phyloP scores from a whole-genome alignment of 1,140 invertebrate species.

The Spodoptera frugiperda region DNA sequence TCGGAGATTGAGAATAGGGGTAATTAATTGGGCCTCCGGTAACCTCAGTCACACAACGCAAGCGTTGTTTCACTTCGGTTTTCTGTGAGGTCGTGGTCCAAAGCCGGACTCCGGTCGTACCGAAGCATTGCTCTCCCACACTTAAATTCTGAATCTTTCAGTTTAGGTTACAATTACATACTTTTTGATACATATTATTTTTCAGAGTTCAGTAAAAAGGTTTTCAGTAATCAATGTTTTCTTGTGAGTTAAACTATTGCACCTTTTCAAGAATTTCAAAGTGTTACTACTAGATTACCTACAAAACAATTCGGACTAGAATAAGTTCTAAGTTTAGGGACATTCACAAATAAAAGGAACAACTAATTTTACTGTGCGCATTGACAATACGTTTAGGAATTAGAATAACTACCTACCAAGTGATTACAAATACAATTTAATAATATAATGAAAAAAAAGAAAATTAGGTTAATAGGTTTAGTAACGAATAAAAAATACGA shows the following conservation, averaged over 20 bases:
- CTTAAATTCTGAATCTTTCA: too few relatives aligned
- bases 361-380: constrained; percentile 79
- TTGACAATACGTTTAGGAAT: constrained; percentile 76
- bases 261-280: constrained; percentile 1
- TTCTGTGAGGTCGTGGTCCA: too few relatives aligned
- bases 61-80: too few relatives aligned
- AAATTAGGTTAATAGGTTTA: not conserved
- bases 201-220: too few relatives aligned
- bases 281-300: constrained; percentile 48
- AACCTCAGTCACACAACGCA: too few relatives aligned
- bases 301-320: constrained; percentile 56
- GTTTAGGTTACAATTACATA: too few relatives aligned
- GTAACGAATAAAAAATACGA: too few relatives aligned
- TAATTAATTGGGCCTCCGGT: too few relatives aligned
- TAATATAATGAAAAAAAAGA: not conserved
- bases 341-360: constrained; percentile 57
- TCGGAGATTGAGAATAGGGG: too few relatives aligned
- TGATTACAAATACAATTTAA: constrained; percentile 62
- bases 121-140: too few relatives aligned
- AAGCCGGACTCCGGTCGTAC: too few relatives aligned
- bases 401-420: constrained; percentile 57
- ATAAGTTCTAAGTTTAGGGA: constrained; percentile 49
- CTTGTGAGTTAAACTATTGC: constrained; percentile 12
- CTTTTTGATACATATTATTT: too few relatives aligned
- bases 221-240: not conserved